These are phyloP conservation scores for Coenonympha arcania DNA, from an alignment of 2,888 invertebrate genomes.

Conservation along the genomic window DNA sequence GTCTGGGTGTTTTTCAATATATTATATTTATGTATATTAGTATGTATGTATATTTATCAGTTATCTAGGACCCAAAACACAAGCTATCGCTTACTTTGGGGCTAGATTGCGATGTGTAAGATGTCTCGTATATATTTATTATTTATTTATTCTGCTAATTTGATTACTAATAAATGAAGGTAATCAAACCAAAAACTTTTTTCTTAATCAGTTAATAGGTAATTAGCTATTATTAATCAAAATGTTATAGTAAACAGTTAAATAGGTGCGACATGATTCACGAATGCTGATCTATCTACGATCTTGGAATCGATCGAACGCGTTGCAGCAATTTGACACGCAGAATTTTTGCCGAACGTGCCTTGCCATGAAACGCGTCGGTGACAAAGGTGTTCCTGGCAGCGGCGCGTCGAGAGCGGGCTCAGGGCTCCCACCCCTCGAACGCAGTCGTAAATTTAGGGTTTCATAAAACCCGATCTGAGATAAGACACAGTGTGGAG, in stretches of 20 bases:
- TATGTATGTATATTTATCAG: no score
- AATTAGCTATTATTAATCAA: no score
- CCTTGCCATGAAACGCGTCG: slow-evolving; percentile 66
- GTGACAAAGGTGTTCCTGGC: slow-evolving; percentile 70
- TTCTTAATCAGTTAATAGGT: no score
- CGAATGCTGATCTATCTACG: slow-evolving; percentile 28
- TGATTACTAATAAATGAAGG: no score
- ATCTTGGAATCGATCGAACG: slow-evolving; percentile 47
- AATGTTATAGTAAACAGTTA: neutral
- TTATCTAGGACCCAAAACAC: no score
- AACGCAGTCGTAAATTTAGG: slow-evolving; percentile 74
- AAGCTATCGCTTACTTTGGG: no score
- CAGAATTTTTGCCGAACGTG: slow-evolving; percentile 68
- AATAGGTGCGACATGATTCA: slow-evolving; percentile 6
- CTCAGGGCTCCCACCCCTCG: slow-evolving; percentile 66
- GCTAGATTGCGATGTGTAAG: no score
- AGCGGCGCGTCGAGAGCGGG: slow-evolving; percentile 62
- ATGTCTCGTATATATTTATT: no score
- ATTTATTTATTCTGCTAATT: no score
- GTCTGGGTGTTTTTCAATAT: no score
- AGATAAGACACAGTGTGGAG: slow-evolving; percentile 74
- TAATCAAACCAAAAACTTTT: no score
- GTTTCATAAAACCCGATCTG: slow-evolving; percentile 74
- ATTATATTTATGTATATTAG: no score
- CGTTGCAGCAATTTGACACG: slow-evolving; percentile 58